Evolutionary conservation across 1,140 invertebrate genomes (phyloP).

Genomic region (Anastatus disparis): DNA sequence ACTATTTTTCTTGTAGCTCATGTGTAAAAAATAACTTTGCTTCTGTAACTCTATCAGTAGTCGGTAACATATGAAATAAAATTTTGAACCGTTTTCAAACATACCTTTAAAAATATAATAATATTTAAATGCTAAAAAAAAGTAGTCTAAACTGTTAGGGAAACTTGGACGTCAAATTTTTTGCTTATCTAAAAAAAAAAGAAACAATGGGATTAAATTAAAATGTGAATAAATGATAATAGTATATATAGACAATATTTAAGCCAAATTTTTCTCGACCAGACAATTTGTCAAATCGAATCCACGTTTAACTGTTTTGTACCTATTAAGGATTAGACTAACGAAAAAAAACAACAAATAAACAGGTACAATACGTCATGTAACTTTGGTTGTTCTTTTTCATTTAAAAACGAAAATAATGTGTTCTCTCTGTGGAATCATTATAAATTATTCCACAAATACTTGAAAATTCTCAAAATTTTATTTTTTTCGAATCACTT

Average conservation of each 20-base stretch:
- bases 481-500: slow-evolving; percentile 11
- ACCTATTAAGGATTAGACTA: slow-evolving; percentile 3
- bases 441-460: slow-evolving; percentile 11
- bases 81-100: neutral
- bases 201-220: slow-evolving; percentile 5
- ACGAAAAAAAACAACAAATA: slow-evolving; percentile 6
- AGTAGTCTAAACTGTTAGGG: neutral
- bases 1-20: slow-evolving; percentile 33
- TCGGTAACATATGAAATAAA: neutral
- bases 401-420: slow-evolving; percentile 11
- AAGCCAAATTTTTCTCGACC: slow-evolving; percentile 24
- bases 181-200: neutral
- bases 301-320: slow-evolving; percentile 23
- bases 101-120: neutral
- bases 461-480: neutral
- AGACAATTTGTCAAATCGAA: neutral
- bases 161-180: neutral
- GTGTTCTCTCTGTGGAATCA: neutral
- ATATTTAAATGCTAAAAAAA: neutral
- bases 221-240: slow-evolving; percentile 24
- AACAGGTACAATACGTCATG: slow-evolving; percentile 14
- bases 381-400: slow-evolving; percentile 19
- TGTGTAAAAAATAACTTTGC: neutral
- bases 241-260: slow-evolving; percentile 32
- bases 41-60: neutral